Evolutionary conservation across 2,113 vertebrate genomes (phyloP).

Genomic region (Pygoscelis adeliae): DNA sequence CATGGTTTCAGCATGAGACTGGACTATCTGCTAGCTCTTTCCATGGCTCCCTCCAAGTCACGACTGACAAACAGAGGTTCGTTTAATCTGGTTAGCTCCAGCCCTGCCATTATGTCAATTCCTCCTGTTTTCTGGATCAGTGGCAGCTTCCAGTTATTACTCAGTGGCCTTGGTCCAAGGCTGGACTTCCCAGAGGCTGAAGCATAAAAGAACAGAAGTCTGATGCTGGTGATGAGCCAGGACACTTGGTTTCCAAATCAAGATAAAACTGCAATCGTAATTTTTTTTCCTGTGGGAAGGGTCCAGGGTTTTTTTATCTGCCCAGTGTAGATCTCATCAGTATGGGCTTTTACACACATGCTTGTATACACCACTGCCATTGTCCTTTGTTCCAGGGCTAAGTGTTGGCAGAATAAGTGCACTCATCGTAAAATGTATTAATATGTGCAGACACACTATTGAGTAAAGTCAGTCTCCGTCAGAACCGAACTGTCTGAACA

Average conservation of each 20-base stretch:
- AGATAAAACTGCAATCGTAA: neutral
- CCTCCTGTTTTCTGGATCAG: conserved; percentile 7
- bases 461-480: neutral
- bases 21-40: neutral
- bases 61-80: neutral
- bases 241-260: conserved; percentile 15
- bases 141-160: neutral
- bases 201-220: neutral
- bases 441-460: neutral
- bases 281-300: neutral
- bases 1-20: neutral
- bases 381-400: conserved; percentile 19
- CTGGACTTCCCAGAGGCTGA: conserved; percentile 34
- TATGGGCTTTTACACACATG: neutral
- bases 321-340: neutral
- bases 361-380: neutral
- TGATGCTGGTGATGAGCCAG: neutral
- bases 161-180: conserved; percentile 2
- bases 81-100: neutral
- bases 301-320: neutral
- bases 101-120: conserved; percentile 3
- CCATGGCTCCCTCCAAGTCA: neutral
- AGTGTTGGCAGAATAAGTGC: neutral
- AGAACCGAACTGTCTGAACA: neutral
- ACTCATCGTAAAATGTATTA: neutral